A percentile compares a stretch with the other conserved stretches of the same genome.
Evolutionary conservation across 2,113 vertebrate genomes (phyloP).

Genomic region (Psephotus haematonotus): DNA sequence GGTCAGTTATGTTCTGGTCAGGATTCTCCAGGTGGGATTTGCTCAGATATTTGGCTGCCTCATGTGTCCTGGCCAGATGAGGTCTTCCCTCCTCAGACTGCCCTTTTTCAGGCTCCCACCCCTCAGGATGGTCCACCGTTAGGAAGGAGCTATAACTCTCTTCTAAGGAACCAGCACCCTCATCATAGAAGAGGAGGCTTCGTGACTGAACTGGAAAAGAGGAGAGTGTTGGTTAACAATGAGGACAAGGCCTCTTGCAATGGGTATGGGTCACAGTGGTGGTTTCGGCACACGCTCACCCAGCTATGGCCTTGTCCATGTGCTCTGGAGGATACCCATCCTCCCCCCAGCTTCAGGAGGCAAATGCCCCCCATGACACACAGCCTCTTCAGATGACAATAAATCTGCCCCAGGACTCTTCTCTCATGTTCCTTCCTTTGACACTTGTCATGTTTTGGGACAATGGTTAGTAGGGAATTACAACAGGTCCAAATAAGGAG

Average conservation of each 20-base stretch:
- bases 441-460: neutral
- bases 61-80: conserved; percentile 72
- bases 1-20: conserved; percentile 71
- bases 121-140: conserved; percentile 80
- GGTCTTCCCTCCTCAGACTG: conserved; percentile 69
- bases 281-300: neutral
- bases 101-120: conserved; percentile 77
- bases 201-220: conserved; percentile 89
- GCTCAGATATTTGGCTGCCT: conserved; percentile 82
- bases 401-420: neutral
- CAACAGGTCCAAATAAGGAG: neutral
- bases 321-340: neutral
- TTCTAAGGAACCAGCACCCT: conserved; percentile 84
- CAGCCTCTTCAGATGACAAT: neutral
- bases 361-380: neutral
- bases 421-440: neutral
- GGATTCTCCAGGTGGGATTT: conserved; percentile 69
- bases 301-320: neutral
- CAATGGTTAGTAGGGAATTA: neutral
- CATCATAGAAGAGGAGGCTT: conserved; percentile 94
- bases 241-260: neutral
- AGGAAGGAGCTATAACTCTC: conserved; percentile 79
- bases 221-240: neutral
- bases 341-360: neutral
- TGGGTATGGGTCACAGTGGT: neutral